These are phyloP conservation scores for Gasterosteus nipponicus DNA, from an alignment of 2,113 vertebrate genomes.

Conservation along the genomic window DNA sequence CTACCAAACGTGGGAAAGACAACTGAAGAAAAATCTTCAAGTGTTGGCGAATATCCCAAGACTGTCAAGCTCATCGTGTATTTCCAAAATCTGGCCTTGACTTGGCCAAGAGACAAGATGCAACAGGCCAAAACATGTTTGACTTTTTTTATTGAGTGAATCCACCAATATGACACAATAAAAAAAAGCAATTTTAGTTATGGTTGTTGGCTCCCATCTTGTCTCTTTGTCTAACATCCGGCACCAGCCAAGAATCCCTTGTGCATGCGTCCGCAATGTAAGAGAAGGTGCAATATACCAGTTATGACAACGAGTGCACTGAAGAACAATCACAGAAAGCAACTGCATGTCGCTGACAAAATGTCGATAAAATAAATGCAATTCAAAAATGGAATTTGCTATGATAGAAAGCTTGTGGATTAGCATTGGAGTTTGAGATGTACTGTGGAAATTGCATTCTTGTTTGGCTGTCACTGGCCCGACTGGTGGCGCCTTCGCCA, in stretches of 20 bases:
- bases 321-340: not conserved
- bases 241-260: not conserved
- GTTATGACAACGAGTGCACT: not conserved
- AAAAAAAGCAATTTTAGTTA: too few species aligned
- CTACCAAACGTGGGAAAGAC: not conserved
- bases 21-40: not conserved
- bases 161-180: not conserved
- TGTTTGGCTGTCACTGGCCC: not conserved
- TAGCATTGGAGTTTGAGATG: not conserved
- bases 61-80: not conserved
- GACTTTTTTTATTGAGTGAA: not conserved
- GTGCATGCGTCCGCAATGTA: not conserved
- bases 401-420: not conserved
- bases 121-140: not conserved
- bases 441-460: not conserved
- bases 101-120: not conserved
- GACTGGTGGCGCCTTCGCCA: not conserved
- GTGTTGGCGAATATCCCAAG: not conserved
- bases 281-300: not conserved
- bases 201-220: not conserved
- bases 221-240: not conserved
- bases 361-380: not conserved
- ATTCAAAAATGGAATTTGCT: not conserved
- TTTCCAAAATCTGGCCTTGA: not conserved
- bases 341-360: not conserved